phyloP scores from a whole-genome alignment of 2,888 invertebrate species.

The Torymus tubicola region DNA sequence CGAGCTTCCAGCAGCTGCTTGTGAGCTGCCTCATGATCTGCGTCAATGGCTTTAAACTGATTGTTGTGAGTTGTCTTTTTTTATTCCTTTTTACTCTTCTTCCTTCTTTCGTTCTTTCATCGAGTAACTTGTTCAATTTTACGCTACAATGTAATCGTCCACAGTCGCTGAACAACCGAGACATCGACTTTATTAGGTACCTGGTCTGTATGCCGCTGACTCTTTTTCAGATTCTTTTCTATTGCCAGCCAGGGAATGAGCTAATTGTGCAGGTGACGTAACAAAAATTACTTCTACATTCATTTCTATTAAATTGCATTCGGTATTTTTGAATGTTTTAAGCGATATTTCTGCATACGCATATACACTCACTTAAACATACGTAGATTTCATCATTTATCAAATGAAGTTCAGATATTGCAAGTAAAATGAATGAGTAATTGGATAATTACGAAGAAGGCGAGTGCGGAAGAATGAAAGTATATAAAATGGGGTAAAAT shows the following conservation, averaged over 20 bases:
- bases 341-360: too few relatives aligned
- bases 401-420: too few relatives aligned
- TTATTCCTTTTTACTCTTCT: not conserved
- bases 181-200: slow-evolving; percentile 7
- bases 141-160: too few relatives aligned
- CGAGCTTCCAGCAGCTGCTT: slow-evolving; percentile 50
- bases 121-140: not conserved
- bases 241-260: slow-evolving; percentile 48
- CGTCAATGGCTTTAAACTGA: slow-evolving; percentile 65
- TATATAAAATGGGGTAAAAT: too few relatives aligned
- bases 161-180: slow-evolving; percentile 14
- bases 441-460: too few relatives aligned
- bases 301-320: too few relatives aligned
- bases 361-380: too few relatives aligned
- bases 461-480: too few relatives aligned
- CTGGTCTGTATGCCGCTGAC: slow-evolving; percentile 8
- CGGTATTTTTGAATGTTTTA: too few relatives aligned
- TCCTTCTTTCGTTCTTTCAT: not conserved
- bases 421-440: too few relatives aligned
- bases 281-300: not conserved
- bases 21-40: slow-evolving; percentile 64
- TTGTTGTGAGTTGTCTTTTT: slow-evolving; percentile 42
- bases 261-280: slow-evolving; percentile 37
- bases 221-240: slow-evolving; percentile 31
- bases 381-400: too few relatives aligned